These are phyloP conservation scores for Heliconius cydno DNA, from an alignment of 2,888 invertebrate species.

Conservation along the genomic window DNA sequence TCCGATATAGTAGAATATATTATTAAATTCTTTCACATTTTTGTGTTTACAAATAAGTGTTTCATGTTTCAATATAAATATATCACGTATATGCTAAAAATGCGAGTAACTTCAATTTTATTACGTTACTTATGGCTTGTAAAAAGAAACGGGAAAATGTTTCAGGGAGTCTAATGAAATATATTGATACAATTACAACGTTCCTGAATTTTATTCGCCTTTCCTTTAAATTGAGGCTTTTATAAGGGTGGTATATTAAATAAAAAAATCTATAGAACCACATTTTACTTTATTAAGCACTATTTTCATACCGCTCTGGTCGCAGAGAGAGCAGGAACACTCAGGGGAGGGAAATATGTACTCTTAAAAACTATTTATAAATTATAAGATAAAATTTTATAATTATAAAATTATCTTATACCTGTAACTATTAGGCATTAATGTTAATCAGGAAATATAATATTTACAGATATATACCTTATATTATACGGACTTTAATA, in stretches of 20 bases:
- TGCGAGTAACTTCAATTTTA: slow-evolving; percentile 38
- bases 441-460: too few species aligned
- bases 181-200: slow-evolving; percentile 50
- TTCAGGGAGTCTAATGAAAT: slow-evolving; percentile 47
- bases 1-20: too few species aligned
- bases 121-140: slow-evolving; percentile 44
- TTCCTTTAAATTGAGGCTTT: slow-evolving; percentile 28
- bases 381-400: too few species aligned
- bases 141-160: slow-evolving; percentile 41
- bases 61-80: slow-evolving; percentile 8
- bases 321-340: neutral
- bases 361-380: neutral
- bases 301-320: neutral
- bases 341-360: neutral
- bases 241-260: slow-evolving; percentile 26
- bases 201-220: slow-evolving; percentile 41
- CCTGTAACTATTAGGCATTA: neutral
- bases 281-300: neutral
- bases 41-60: neutral
- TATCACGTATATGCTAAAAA: slow-evolving; percentile 3
- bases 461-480: too few species aligned
- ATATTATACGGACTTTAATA: too few species aligned
- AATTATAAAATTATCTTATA: too few species aligned
- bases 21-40: neutral
- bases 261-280: slow-evolving; percentile 23